These are phyloP conservation scores for Halcyon senegalensis DNA, from an alignment of 2,113 vertebrate species.

Conservation along the genomic window DNA sequence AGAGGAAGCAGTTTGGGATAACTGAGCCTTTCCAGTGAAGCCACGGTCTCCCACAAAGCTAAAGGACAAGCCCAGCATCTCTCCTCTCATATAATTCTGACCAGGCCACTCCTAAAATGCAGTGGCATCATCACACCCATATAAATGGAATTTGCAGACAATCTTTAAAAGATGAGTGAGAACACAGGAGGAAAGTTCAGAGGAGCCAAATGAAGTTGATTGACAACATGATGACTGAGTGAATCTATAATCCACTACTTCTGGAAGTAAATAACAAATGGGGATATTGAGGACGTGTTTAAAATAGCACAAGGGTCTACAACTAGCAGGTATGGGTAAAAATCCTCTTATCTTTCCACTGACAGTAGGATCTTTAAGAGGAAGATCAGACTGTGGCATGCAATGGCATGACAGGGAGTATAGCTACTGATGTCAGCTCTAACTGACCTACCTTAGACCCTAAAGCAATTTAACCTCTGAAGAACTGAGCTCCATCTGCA, in stretches of 20 bases:
- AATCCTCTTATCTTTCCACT: background rate
- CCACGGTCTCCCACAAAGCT: background rate
- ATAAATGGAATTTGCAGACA: background rate
- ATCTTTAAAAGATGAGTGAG: background rate
- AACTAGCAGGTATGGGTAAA: background rate
- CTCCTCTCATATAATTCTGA: background rate
- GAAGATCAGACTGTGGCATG: background rate
- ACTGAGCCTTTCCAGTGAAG: background rate
- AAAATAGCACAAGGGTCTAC: background rate
- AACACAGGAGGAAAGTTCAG: background rate
- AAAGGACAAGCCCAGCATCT: background rate
- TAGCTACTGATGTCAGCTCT: background rate
- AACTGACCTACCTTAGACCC: background rate
- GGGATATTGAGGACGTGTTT: background rate
- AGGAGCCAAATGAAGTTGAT: background rate
- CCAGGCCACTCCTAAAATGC: background rate
- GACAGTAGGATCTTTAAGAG: background rate
- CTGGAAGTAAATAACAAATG: background rate
- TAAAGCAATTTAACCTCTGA: background rate
- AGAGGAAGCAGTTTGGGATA: background rate
- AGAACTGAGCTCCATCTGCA: background rate
- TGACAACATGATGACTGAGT: background rate
- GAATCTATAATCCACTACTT: background rate
- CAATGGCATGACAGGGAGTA: background rate
- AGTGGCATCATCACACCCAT: background rate